Conservation (phyloP, 2,113 vertebrate species). For the Platanista minor region DNA sequence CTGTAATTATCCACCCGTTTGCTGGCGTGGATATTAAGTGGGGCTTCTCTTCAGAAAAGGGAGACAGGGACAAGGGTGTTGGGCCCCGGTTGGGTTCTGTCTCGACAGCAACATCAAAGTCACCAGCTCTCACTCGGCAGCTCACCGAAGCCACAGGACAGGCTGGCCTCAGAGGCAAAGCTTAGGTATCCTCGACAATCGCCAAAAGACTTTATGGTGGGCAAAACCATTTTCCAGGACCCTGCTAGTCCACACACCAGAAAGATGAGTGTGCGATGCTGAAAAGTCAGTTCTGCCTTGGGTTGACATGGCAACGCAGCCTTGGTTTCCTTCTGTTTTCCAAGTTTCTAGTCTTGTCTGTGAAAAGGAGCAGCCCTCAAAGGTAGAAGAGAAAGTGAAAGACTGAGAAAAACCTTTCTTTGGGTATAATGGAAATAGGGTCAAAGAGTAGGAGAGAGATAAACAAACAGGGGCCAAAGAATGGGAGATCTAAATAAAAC, state of each 20-base stretch:
- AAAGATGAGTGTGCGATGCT: neutral
- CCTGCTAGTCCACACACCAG: neutral
- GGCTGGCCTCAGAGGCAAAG: neutral
- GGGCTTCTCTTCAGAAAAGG: neutral
- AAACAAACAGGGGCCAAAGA: neutral
- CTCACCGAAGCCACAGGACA: neutral
- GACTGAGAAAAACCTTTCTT: neutral
- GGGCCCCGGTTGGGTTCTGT: neutral
- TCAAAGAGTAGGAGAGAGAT: neutral
- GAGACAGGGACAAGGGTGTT: neutral
- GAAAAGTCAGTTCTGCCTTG: neutral
- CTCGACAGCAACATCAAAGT: neutral
- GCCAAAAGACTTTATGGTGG: neutral
- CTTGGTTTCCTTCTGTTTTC: neutral
- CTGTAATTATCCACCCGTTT: neutral
- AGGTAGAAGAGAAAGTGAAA: neutral
- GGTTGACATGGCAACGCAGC: neutral
- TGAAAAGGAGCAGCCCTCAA: neutral
- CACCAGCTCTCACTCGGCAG: neutral
- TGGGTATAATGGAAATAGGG: neutral
- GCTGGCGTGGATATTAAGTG: neutral
- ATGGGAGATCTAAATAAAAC: neutral
- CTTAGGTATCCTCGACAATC: neutral
- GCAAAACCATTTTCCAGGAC: neutral
- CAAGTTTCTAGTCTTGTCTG: neutral